Base-by-base conservation (phyloP, 2,797 vertebrate genomes). In the Poecilia picta region DNA sequence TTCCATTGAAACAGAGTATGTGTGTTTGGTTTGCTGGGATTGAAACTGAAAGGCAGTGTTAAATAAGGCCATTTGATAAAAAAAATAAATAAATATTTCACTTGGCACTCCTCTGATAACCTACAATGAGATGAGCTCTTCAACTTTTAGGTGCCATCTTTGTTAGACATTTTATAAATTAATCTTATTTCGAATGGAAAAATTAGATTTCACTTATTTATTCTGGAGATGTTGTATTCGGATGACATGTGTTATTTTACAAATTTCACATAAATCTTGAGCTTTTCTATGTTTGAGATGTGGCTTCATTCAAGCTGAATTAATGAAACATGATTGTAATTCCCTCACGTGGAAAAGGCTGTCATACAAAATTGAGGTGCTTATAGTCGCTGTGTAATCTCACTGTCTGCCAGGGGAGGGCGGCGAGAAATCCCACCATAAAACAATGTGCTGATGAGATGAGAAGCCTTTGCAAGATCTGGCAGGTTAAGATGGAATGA, bases 191-290 rank as follows among this genome's bases (percentile, higher is more conserved):
- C 20, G 33, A 64, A 72, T 8, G 2, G 2, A 28, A 18, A 33
- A 95, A 96, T 95, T 93, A 89, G 90, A 89, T 89, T 93, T 92
- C 94, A 85, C 84, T 85, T 91, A 94, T 95, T 92, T 94, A 96
- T 96, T 95, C 92, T 90, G 95, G 93, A 95, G 95, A 95, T 96
- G 94, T 83, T 86, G 96, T 97, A 97, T 97, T 97, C 95, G 96
- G 95, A 97, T 97, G 97, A 98, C 97, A 98, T 98, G 97, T 98
- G 97, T 97, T 97, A 97, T 95, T 96, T 97, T 97, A 98, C 98
- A 98, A 98, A 98, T 97, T 98, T 98, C 96, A 97, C 97, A 98
- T 98, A 97, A 97, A 97, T 98, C 97, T 97, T 98, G 97, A 98
- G 97, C 97, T 97, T 96, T 96, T 97, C 95, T 95, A 96, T 97